Percentiles rank a stretch among this genome's conserved stretches.
These are phyloP conservation scores for Hiodon alosoides DNA, from an alignment of 2,113 vertebrate genomes.

Conservation along the genomic window DNA sequence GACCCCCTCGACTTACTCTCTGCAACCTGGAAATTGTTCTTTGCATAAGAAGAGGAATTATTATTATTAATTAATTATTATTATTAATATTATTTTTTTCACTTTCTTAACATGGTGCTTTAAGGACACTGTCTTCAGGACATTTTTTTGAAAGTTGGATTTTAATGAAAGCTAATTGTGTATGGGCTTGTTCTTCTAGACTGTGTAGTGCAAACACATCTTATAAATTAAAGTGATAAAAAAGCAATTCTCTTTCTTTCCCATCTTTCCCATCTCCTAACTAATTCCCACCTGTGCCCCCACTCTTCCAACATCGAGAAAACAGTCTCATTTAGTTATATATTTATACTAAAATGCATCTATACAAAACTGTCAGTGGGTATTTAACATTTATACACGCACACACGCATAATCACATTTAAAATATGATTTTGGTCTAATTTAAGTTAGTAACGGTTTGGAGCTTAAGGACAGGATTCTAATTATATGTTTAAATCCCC, in stretches of 20 bases:
- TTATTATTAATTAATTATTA: background rate
- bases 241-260: slow-evolving; percentile 32
- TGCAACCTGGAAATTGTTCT: slow-evolving; percentile 41
- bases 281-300: slow-evolving; percentile 7
- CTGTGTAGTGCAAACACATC: slow-evolving; percentile 40
- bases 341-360: too few species aligned
- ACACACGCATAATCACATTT: slow-evolving; percentile 11
- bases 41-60: slow-evolving; percentile 21
- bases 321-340: too few species aligned
- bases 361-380: too few species aligned
- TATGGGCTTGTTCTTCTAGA: slow-evolving; percentile 45
- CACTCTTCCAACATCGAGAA: too few species aligned
- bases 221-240: slow-evolving; percentile 52
- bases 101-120: slow-evolving; percentile 43
- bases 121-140: slow-evolving; percentile 35
- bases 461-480: slow-evolving; percentile 28
- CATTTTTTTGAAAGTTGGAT: slow-evolving; percentile 14
- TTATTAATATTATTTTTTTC: slow-evolving; percentile 28
- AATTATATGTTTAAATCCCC: slow-evolving; percentile 28
- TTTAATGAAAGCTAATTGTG: slow-evolving; percentile 47
- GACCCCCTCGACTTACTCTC: background rate
- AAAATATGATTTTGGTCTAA: slow-evolving; percentile 24
- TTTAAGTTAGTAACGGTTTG: slow-evolving; percentile 25
- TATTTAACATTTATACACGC: too few species aligned
- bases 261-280: slow-evolving; percentile 34